Percentiles rank a stretch among this genome's conserved stretches.
phyloP scores from a whole-genome alignment of 2,888 invertebrate species.

The Rhagophthalmus giganteus region DNA sequence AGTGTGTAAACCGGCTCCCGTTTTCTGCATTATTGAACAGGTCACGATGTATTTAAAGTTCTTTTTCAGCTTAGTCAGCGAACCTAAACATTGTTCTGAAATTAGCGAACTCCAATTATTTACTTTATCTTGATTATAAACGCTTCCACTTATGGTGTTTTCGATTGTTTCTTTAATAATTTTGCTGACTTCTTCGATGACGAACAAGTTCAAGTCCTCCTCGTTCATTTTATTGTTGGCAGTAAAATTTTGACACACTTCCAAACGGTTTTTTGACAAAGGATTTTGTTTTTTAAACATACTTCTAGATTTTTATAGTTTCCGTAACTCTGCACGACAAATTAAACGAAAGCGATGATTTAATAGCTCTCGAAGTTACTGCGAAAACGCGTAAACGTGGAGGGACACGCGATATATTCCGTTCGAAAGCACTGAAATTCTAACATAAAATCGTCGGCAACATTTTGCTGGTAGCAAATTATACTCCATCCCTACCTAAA shows the following conservation, averaged over 20 bases:
- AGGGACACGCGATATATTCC: conserved; percentile 22
- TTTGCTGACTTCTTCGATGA: conserved; percentile 75
- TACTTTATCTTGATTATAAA: conserved; percentile 68
- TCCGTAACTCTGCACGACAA: no score
- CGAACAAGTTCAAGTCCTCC: conserved; percentile 59
- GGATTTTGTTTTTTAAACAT: conserved; percentile 17
- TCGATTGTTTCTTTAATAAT: conserved; percentile 77
- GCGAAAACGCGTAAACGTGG: conserved; percentile 20
- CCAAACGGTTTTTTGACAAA: conserved; percentile 19
- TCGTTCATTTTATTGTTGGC: no score
- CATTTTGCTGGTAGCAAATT: no score
- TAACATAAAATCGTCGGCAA: conserved; percentile 4
- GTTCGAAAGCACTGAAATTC: conserved; percentile 4
- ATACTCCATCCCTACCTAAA: no score
- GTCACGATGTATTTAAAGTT: conserved; percentile 84
- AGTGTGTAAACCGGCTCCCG: conserved; percentile 80
- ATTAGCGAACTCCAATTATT: conserved; percentile 75
- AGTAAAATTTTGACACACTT: conserved; percentile 38
- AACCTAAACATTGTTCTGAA: conserved; percentile 73
- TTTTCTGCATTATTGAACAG: conserved; percentile 83
- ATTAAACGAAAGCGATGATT: no score
- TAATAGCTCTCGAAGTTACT: no score
- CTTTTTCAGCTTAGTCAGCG: conserved; percentile 74
- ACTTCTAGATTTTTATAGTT: conserved; percentile 1
- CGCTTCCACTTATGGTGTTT: conserved; percentile 70